Conservation (phyloP, 2,797 vertebrate genomes). For the Melanogrammus aeglefinus region DNA sequence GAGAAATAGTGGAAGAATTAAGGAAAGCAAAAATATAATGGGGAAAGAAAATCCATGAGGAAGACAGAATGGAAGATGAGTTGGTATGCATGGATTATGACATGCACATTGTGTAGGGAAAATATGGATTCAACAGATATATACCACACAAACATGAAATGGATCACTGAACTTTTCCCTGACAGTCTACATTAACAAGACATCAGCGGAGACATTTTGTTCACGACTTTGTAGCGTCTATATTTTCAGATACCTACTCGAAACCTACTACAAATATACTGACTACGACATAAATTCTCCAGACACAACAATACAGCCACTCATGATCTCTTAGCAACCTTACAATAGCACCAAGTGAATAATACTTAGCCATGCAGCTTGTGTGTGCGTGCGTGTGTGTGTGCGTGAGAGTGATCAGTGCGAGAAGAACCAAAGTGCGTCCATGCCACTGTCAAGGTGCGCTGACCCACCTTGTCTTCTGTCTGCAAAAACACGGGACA, state of each 20-base stretch:
- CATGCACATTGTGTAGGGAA: constrained; percentile 50
- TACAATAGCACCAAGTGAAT: constrained; percentile 40
- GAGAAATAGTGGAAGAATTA: neutral
- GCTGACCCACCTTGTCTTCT: constrained; percentile 81
- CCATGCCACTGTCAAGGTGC: constrained; percentile 69
- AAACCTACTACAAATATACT: neutral
- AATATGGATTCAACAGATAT: constrained; percentile 16
- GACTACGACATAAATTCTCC: constrained; percentile 21
- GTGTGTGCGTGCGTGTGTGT: constrained; percentile 21
- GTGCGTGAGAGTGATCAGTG: constrained; percentile 47
- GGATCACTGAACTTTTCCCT: neutral
- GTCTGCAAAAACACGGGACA: constrained; percentile 82
- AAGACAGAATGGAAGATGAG: constrained; percentile 40
- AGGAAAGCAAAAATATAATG: constrained; percentile 13
- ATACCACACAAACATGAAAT: neutral
- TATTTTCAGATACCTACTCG: neutral
- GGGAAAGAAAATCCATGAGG: constrained; percentile 30
- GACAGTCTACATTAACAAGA: neutral
- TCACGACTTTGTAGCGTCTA: neutral
- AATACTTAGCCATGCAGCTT: constrained; percentile 68
- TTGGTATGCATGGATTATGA: constrained; percentile 50
- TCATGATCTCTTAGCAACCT: constrained; percentile 32
- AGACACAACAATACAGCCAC: constrained; percentile 25
- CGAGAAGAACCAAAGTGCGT: constrained; percentile 69
- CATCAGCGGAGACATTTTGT: neutral